phyloP scores from a whole-genome alignment of 2,888 invertebrate genomes.

The Mythimna lalbum region DNA sequence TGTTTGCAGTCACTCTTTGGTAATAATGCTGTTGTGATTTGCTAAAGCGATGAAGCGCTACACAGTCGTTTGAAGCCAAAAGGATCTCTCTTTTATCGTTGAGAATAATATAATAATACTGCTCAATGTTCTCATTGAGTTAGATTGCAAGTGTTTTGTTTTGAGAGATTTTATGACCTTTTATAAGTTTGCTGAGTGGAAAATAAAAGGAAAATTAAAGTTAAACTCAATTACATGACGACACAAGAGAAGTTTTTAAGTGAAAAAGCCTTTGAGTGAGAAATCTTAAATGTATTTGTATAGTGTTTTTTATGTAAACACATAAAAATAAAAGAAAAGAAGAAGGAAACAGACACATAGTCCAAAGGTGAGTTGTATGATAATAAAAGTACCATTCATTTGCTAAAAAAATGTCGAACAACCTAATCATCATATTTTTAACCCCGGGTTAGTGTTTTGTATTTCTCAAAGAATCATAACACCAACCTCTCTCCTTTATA shows the following conservation, averaged over 20 bases:
- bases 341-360: too few species aligned
- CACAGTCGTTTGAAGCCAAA: conserved; percentile 7
- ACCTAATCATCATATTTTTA: too few species aligned
- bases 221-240: too few species aligned
- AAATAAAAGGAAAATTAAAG: not conserved
- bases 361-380: too few species aligned
- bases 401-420: too few species aligned
- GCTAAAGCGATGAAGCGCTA: not conserved
- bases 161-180: not conserved
- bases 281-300: not conserved
- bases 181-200: not conserved
- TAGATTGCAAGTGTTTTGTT: not conserved
- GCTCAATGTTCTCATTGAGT: conserved; percentile 9
- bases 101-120: conserved; percentile 6
- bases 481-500: too few species aligned
- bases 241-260: too few species aligned
- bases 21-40: conserved; percentile 60
- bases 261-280: not conserved
- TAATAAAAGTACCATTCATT: too few species aligned
- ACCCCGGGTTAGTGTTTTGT: too few species aligned
- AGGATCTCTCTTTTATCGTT: conserved; percentile 7
- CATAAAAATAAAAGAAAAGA: too few species aligned
- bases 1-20: not conserved
- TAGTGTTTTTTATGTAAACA: too few species aligned
- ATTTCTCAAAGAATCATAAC: too few species aligned